Conservation (phyloP, 2,797 vertebrate genomes). For the Limnodromus scolopaceus region DNA sequence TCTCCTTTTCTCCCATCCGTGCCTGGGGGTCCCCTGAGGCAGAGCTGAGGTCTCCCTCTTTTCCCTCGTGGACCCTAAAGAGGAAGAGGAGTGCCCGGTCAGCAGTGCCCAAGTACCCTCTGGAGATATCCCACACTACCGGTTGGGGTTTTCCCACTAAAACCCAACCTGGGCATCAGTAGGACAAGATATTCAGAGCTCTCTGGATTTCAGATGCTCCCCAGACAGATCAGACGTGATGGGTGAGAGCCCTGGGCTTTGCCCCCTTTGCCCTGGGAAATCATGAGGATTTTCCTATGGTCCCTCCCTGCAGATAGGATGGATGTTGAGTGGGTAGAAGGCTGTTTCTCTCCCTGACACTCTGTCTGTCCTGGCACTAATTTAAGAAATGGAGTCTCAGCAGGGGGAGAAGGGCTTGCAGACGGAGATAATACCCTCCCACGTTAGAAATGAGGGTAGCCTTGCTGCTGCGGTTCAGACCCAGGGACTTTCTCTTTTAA, state of each 20-base stretch:
- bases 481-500: neutral
- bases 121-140: accelerated
- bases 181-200: neutral
- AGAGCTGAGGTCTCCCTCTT: constrained; percentile 81
- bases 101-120: neutral
- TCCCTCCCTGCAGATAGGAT: neutral
- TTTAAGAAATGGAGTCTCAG: neutral
- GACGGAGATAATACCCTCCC: neutral
- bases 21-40: constrained; percentile 79
- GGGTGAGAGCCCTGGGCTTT: neutral
- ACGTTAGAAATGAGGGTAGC: neutral
- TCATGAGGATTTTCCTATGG: neutral
- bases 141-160: neutral
- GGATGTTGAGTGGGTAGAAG: neutral
- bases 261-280: neutral
- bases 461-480: neutral
- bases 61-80: constrained; percentile 83
- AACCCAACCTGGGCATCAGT: accelerated
- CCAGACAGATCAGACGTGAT: neutral
- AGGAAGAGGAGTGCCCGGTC: neutral
- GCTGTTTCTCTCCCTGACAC: neutral
- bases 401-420: neutral
- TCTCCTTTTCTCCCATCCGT: constrained; percentile 79
- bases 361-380: neutral
- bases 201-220: neutral